These are phyloP conservation scores for Dasyurus viverrinus DNA, from an alignment of 2,113 vertebrate genomes.

Conservation along the genomic window DNA sequence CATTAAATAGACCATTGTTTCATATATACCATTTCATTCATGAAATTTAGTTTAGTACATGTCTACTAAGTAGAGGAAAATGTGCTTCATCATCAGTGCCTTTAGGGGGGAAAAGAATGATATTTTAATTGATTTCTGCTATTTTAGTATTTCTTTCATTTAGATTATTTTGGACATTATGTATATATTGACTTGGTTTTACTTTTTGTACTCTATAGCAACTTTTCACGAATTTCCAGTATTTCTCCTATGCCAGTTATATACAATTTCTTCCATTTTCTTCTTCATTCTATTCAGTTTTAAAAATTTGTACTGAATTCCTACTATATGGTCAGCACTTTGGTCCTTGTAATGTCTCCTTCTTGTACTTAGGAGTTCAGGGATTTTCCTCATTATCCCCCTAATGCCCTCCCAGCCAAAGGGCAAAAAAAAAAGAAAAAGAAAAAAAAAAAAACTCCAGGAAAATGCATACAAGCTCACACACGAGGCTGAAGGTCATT, in stretches of 20 bases:
- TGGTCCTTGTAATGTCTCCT: neutral
- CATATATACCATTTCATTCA: neutral
- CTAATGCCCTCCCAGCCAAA: neutral
- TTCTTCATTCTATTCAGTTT: neutral
- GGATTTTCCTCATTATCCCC: neutral
- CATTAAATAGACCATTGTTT: neutral
- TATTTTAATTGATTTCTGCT: neutral
- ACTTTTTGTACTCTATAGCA: neutral
- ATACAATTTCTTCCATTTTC: neutral
- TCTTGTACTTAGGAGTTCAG: neutral
- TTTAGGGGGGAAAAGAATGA: neutral
- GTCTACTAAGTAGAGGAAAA: neutral
- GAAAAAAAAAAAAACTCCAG: conserved; percentile 38
- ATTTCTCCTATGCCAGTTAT: neutral
- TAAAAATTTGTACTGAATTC: neutral
- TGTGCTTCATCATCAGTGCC: neutral
- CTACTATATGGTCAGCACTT: neutral
- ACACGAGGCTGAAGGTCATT: conserved; percentile 58
- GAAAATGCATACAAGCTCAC: conserved; percentile 40
- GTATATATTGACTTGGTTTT: neutral
- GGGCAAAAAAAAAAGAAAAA: neutral
- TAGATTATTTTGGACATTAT: neutral
- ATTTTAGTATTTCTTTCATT: neutral
- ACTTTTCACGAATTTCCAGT: neutral
- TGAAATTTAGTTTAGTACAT: neutral